Evolutionary conservation across 2,888 invertebrate species (phyloP).

Genomic region (Leucania comma): DNA sequence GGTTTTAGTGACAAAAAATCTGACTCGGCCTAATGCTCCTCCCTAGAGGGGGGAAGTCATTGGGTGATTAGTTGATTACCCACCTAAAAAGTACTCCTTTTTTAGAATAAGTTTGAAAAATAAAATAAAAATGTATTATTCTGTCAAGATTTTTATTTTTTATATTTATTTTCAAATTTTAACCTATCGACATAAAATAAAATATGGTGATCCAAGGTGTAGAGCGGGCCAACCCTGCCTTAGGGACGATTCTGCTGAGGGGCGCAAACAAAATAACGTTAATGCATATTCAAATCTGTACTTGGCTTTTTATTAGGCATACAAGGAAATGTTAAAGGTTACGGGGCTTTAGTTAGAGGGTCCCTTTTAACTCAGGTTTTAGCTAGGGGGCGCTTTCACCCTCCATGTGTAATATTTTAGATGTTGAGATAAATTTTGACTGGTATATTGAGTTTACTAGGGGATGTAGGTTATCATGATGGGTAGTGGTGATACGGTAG

Average conservation of each 20-base stretch:
- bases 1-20: too few relatives aligned
- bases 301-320: constrained; percentile 64
- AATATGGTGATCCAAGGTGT: constrained; percentile 40
- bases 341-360: constrained; percentile 46
- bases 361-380: constrained; percentile 55
- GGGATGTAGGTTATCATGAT: constrained; percentile 50
- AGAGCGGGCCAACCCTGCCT: constrained; percentile 52
- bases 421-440: constrained; percentile 65
- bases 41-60: too few relatives aligned
- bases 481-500: constrained; percentile 29
- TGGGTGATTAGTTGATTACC: too few relatives aligned
- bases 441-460: constrained; percentile 59
- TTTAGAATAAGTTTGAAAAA: too few relatives aligned
- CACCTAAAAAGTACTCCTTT: too few relatives aligned
- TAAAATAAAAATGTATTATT: too few relatives aligned
- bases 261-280: constrained; percentile 65
- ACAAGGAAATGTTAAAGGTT: constrained; percentile 63
- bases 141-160: too few relatives aligned
- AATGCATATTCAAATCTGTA: constrained; percentile 69
- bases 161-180: not conserved
- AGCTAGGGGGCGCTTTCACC: constrained; percentile 48
- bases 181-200: constrained; percentile 17
- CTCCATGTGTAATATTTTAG: constrained; percentile 65
- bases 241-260: constrained; percentile 39
- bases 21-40: too few relatives aligned